These are phyloP conservation scores for Pterostichus niger DNA, from an alignment of 2,888 invertebrate genomes.

Conservation along the genomic window DNA sequence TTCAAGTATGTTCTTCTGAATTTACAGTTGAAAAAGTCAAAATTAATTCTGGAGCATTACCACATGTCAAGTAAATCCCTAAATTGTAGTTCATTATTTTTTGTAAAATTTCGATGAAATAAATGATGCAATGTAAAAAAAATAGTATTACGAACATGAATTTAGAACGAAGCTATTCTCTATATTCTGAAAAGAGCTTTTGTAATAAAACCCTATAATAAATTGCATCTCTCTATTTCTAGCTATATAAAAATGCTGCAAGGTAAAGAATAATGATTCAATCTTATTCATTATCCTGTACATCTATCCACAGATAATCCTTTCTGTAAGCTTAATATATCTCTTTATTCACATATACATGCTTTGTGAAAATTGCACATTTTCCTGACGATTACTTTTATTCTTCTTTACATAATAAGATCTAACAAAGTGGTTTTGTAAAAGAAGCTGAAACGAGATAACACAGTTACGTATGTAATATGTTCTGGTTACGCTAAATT, in stretches of 20 bases:
- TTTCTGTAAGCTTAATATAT: slow-evolving; percentile 18
- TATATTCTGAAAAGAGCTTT: slow-evolving; percentile 7
- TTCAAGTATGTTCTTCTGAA: no score
- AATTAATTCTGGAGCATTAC: no score
- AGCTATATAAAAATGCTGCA: not conserved
- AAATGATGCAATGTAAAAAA: no score
- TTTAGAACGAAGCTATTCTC: not conserved
- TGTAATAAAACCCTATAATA: not conserved
- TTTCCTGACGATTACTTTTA: not conserved
- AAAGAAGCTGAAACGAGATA: slow-evolving; percentile 9
- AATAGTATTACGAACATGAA: no score
- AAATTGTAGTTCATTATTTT: no score
- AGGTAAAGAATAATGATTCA: slow-evolving; percentile 17
- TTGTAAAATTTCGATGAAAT: no score
- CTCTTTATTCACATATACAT: slow-evolving; percentile 13
- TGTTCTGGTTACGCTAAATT: slow-evolving; percentile 10
- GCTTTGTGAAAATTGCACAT: slow-evolving; percentile 6
- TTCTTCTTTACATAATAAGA: slow-evolving; percentile 12
- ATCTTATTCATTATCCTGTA: slow-evolving; percentile 29
- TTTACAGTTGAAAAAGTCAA: no score
- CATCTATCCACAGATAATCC: slow-evolving; percentile 17
- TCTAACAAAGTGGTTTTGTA: slow-evolving; percentile 2
- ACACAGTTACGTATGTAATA: not conserved
- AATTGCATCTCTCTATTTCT: not conserved
- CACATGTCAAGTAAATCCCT: no score